Evolutionary conservation across 23 tunicate genomes (phyloP).

Genomic region (Corella eumyota): DNA sequence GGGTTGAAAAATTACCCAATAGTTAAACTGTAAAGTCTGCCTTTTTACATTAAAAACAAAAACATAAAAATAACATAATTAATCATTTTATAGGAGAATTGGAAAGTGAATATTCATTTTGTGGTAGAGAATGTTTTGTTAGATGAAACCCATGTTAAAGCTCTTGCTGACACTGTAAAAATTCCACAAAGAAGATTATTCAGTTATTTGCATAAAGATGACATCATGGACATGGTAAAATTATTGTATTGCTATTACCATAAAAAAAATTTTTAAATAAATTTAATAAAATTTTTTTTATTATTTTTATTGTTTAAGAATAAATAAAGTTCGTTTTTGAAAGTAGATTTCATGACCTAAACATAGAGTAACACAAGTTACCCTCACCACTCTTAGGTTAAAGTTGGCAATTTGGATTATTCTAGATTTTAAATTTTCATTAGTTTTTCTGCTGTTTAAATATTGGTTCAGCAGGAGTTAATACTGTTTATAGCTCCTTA

Average conservation of each 20-base stretch:
- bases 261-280: background rate
- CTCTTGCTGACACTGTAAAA: slow-evolving; percentile 49
- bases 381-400: too few species aligned
- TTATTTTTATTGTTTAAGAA: background rate
- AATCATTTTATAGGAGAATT: slow-evolving; percentile 36
- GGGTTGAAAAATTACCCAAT: too few species aligned
- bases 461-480: too few species aligned
- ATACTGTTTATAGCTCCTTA: too few species aligned
- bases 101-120: slow-evolving; percentile 67
- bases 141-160: slow-evolving; percentile 62
- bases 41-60: too few species aligned
- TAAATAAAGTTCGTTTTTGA: background rate
- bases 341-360: background rate
- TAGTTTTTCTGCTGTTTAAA: too few species aligned
- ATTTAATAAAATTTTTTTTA: background rate
- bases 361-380: too few species aligned
- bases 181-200: slow-evolving; percentile 70
- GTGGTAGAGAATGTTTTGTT: slow-evolving; percentile 56
- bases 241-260: background rate
- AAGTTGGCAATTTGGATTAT: too few species aligned
- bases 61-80: background rate
- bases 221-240: slow-evolving; percentile 59
- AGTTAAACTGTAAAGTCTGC: too few species aligned
- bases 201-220: slow-evolving; percentile 59
- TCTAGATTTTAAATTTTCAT: too few species aligned